Conservation (phyloP, 2,113 vertebrate species). For the Indicator indicator region DNA sequence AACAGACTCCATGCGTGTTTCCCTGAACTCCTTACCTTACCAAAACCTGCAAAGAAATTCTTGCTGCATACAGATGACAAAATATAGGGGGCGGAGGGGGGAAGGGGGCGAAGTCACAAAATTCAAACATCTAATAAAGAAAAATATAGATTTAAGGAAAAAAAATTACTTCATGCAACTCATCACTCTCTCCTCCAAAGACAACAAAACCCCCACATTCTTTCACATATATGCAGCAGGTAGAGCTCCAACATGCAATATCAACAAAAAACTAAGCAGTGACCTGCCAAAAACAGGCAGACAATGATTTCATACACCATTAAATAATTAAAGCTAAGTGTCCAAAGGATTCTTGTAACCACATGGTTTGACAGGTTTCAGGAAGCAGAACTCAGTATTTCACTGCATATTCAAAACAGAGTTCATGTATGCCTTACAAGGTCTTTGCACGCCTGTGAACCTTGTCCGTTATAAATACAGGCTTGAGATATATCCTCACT, state of each 20-base stretch:
- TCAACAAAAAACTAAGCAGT: neutral
- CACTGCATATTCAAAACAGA: slow-evolving; percentile 28
- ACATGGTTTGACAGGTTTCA: neutral
- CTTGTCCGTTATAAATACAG: slow-evolving; percentile 72
- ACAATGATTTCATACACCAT: neutral
- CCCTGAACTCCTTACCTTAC: neutral
- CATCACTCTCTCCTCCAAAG: neutral
- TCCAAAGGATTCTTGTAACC: slow-evolving; percentile 9
- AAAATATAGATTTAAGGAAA: too few relatives aligned
- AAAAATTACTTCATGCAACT: neutral
- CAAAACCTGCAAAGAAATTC: neutral
- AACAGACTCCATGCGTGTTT: neutral
- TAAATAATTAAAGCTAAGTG: slow-evolving; percentile 36
- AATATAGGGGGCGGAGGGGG: neutral
- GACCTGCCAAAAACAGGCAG: neutral
- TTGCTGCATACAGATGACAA: neutral
- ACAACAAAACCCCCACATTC: neutral
- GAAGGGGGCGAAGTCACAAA: too few relatives aligned
- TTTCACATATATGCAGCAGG: accelerated
- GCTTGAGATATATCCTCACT: slow-evolving; percentile 75
- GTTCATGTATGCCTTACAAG: slow-evolving; percentile 45
- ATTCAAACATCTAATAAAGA: neutral
- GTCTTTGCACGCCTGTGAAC: slow-evolving; percentile 58
- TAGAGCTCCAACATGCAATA: neutral
- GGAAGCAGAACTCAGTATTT: neutral